A percentile compares a stretch with the other conserved stretches of the same genome.
Conservation (phyloP, 2,113 vertebrate genomes). For the Dermatemys mawii region DNA sequence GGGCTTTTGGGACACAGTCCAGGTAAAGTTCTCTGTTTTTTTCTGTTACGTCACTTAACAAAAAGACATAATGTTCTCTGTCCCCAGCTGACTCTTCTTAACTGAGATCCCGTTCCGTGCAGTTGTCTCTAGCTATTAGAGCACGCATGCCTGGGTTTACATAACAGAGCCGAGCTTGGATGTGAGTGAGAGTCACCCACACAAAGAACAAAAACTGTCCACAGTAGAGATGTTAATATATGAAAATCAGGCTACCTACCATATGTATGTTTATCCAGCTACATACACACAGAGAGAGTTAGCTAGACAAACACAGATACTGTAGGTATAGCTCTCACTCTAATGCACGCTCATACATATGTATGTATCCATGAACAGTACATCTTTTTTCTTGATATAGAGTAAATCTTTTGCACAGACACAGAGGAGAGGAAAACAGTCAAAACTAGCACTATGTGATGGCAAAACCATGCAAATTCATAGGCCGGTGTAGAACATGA, state of each 20-base stretch:
- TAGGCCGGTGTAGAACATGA: constrained; percentile 50
- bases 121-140: constrained; percentile 64
- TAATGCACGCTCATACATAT: not conserved
- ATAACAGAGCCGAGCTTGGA: constrained; percentile 53
- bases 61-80: constrained; percentile 64
- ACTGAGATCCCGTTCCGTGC: constrained; percentile 14
- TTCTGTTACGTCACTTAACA: not conserved
- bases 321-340: not conserved
- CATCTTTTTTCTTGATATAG: not conserved
- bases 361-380: not conserved
- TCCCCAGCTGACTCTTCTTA: constrained; percentile 66
- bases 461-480: not conserved
- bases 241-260: constrained; percentile 24
- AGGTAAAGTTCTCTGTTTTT: not conserved
- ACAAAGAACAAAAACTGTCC: constrained; percentile 51
- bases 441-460: not conserved
- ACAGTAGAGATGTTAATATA: constrained; percentile 36
- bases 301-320: not conserved
- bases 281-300: not conserved
- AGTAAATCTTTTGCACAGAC: not conserved
- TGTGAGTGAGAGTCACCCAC: constrained; percentile 28
- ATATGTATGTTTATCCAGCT: not conserved
- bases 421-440: constrained; percentile 1
- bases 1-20: not conserved
- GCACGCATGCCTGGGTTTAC: constrained; percentile 69